Percentiles rank a stretch among this genome's conserved stretches.
Evolutionary conservation across 2,888 invertebrate species (phyloP).

Genomic region (Acrobasis repandana): DNA sequence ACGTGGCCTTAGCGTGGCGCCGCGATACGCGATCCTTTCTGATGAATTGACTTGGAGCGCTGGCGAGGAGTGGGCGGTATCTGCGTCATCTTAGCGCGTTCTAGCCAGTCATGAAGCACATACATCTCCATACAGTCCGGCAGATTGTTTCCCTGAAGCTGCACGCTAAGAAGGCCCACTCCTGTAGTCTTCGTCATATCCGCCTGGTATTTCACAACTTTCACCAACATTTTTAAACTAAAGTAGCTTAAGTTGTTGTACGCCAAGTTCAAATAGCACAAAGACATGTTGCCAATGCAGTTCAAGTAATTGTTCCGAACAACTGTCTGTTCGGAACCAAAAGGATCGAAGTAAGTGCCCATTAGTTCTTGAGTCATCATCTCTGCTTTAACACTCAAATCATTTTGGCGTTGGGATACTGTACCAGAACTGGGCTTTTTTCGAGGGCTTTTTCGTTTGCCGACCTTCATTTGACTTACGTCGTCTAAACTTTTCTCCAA

Average conservation of each 20-base stretch:
- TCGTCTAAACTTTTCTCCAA: background rate
- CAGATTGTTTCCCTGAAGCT: background rate
- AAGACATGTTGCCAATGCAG: background rate
- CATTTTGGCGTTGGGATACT: background rate
- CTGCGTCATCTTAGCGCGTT: background rate
- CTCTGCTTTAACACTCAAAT: background rate
- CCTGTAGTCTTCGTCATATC: background rate
- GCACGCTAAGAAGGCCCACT: background rate
- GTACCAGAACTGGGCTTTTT: background rate
- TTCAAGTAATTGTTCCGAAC: background rate
- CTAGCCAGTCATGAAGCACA: background rate
- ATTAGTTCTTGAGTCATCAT: background rate
- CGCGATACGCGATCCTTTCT: too few relatives aligned
- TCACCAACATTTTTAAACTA: background rate
- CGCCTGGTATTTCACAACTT: background rate
- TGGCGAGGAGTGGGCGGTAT: too few relatives aligned
- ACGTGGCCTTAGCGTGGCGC: too few relatives aligned
- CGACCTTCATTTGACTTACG: too few relatives aligned
- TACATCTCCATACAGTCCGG: background rate
- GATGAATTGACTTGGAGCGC: too few relatives aligned
- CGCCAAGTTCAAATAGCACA: slow-evolving; percentile 7
- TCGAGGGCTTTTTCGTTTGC: too few relatives aligned
- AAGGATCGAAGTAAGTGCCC: background rate
- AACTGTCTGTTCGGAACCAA: background rate
- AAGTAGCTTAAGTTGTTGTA: slow-evolving; percentile 4